Evolutionary conservation across 2,888 invertebrate species (phyloP), one percentile per base, ranked within the genome.

Genomic region (Penaeus monodon): DNA sequence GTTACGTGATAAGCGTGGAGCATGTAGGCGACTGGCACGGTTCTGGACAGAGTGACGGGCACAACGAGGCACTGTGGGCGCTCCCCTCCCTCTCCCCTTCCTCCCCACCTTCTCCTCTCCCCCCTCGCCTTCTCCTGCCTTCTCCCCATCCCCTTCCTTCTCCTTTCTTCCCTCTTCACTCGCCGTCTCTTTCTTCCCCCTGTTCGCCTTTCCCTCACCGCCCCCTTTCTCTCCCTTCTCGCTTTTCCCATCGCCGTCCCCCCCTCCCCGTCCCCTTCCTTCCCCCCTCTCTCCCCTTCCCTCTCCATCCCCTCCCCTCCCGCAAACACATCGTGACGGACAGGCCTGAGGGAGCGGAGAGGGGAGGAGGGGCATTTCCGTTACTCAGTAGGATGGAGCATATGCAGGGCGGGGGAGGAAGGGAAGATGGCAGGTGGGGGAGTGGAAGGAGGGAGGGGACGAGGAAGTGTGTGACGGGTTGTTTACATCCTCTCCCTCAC

Each of bases 391-490:
- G 57, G 76, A 57, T 57, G 76, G 49, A 76, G 57, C 57, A 57
- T 76, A 49, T 76, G 57, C 57, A 49, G 49, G 76, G 76, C 24
- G 44, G 49, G 57, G 76, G 33, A 7, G 10, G 76, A 7, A 20
- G 14, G 76, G 44, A 76, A 49, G 76, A 76, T 76, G 76, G 57
- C 57, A 76, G 57, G 76, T 76, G 76, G 57, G 76, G 76, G 49
- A 10, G 76, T 76, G 76, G 33, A 44, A 29, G 33, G 38, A 57
- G 17, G 49, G 76, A 12, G 44, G 76, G 22, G 76, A 22, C 27
- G 49, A 27, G 76, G 57, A 27, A 57, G 74, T 44, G 74, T 44
- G 74, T 24, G 74, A 74, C 44, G 74, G 57, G 57, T 57, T 57
- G 57, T 57, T 57, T 57, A 57, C 57, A 57, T 57, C 57, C 57